These are phyloP conservation scores for Gallirallus australis DNA, from an alignment of 2,797 vertebrate species.

Conservation along the genomic window DNA sequence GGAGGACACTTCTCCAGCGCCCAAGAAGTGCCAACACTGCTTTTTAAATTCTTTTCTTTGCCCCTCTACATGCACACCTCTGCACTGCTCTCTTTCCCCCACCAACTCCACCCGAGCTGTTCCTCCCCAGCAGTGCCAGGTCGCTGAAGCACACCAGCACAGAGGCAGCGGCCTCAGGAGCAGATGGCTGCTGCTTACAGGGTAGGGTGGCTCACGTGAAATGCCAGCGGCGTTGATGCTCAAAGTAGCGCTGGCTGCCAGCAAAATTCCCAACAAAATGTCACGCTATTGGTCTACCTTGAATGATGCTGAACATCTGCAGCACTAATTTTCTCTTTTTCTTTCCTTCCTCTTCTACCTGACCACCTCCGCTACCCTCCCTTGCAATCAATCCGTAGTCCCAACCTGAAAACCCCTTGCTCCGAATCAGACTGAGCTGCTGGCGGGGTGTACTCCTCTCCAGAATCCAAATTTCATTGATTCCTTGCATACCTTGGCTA, in stretches of 20 bases:
- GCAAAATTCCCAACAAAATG: neutral
- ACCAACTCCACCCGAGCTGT: neutral
- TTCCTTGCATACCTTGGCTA: neutral
- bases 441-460: neutral
- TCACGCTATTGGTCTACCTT: fast-evolving
- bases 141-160: neutral
- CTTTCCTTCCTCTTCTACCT: neutral
- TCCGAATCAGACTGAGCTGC: neutral
- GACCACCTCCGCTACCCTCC: neutral
- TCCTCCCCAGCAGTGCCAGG: neutral
- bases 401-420: neutral
- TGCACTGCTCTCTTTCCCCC: neutral
- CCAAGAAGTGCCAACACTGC: neutral
- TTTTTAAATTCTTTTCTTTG: neutral
- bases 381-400: neutral
- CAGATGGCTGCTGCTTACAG: neutral
- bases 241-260: neutral
- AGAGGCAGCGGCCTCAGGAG: neutral
- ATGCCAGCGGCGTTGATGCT: fast-evolving
- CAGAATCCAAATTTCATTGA: neutral
- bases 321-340: neutral
- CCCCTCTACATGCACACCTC: neutral
- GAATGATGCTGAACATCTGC: neutral
- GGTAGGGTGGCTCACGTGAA: neutral
- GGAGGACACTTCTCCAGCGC: fast-evolving